Conservation (phyloP, 37 sponge, comb jelly and placozoan genomes). For the Haliclona indistincta region DNA sequence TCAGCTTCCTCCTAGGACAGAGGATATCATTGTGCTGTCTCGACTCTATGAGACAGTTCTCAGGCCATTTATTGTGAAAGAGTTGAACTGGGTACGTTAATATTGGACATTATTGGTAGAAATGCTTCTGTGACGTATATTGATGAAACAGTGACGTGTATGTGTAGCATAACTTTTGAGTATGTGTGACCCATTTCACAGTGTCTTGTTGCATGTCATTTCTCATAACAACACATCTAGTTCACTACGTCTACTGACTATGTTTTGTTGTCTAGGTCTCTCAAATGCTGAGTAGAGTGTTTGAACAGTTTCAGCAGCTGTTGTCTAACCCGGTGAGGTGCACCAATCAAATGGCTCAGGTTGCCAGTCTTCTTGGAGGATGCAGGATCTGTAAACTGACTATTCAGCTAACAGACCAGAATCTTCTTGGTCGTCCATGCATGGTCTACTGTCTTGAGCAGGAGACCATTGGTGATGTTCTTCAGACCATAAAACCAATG, state of each 20-base stretch:
- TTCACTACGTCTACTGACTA: background rate
- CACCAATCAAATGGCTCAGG: background rate
- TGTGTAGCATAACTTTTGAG: no score
- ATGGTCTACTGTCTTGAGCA: constrained; percentile 32
- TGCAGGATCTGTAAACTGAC: constrained; percentile 37
- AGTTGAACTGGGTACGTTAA: constrained; percentile 16
- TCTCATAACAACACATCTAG: background rate
- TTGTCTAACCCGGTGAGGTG: background rate
- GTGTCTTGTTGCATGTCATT: no score
- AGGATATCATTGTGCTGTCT: constrained; percentile 2
- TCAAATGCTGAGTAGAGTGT: background rate
- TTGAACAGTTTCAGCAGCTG: background rate
- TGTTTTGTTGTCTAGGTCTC: constrained; percentile 11
- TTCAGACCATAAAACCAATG: background rate
- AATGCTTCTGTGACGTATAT: background rate
- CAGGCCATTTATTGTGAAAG: background rate
- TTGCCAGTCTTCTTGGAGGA: constrained; percentile 42
- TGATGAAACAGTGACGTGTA: background rate
- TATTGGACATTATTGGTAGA: background rate
- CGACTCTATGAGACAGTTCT: constrained; percentile 11
- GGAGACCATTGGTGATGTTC: constrained; percentile 8
- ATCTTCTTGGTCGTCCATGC: background rate
- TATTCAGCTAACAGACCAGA: background rate
- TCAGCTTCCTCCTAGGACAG: background rate
- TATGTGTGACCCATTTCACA: no score